Evolutionary conservation across 2,888 invertebrate species (phyloP), one percentile per base, ranked within the genome.

Genomic region (Notocelia uddmanniana): DNA sequence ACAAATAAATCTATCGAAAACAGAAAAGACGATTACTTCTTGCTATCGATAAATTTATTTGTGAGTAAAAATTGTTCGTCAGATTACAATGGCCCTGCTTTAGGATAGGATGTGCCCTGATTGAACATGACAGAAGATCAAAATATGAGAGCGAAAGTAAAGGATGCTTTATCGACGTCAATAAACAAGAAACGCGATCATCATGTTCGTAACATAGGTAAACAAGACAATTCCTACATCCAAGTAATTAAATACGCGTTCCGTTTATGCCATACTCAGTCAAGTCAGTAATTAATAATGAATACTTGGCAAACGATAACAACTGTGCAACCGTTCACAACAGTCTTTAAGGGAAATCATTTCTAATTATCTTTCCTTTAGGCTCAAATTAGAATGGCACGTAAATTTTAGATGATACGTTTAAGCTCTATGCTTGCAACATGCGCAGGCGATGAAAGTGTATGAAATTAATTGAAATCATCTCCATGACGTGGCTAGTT

Each of bases 381-480:
- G 1, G 11, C 8, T 31, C 6, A 62, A 26, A 62, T 26, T 31
- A 13, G 2, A 26, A 31, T 31, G 26, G 26, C 10, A 18, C 18
- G 0, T 3, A n/a, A 31, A 8, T 19, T 31, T n/a, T 11, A 9
- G 34, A 10, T 63, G 3, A 3, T 3, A 1, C 52, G 1, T 52
- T 63, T 37, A 21, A 21, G 3, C 31, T 52, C 10, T 31, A 15
- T 19, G 15, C 0, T 13, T 15, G 34, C 15, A 6, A 8, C 21
- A 45, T 55, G 60, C 60, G 67, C 67, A 13, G 54, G 60, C 55
- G 67, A 62, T 72, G 60, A 67, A 72, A 72, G 71, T 67, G 59
- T 23, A 66, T 54, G 59, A 71, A 37, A 67, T 55, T 60, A 72
- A 72, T 66, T 66, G 66, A 60, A 48, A 59, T 60, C 54, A 67